These are phyloP conservation scores for Sebastes oblongus DNA, from an alignment of 2,797 vertebrate genomes.

Conservation along the genomic window DNA sequence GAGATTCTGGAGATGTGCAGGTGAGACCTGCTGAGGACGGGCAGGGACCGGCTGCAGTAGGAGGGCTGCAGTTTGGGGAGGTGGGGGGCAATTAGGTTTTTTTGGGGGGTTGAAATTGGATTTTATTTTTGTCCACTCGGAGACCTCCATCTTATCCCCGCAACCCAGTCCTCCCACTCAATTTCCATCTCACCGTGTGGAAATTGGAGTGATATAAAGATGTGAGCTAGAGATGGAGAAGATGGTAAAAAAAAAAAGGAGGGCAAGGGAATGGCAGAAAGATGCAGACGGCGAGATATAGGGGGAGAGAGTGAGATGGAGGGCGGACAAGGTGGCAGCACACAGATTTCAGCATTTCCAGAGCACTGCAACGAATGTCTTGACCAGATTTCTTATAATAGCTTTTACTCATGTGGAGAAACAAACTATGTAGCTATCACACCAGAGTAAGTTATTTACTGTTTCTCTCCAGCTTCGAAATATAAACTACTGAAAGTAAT, in stretches of 20 bases:
- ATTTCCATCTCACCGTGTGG: conserved; percentile 78
- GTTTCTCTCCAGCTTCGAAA: conserved; percentile 14
- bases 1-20: conserved; percentile 62
- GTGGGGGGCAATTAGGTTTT: conserved; percentile 23
- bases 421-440: conserved; percentile 35
- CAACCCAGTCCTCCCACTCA: conserved; percentile 78
- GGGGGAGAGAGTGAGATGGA: conserved; percentile 52
- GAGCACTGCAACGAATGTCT: conserved; percentile 63
- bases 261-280: conserved; percentile 57
- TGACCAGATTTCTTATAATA: conserved; percentile 60
- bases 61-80: conserved; percentile 1
- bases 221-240: conserved; percentile 75
- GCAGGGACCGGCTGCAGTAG: conserved; percentile 5
- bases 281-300: conserved; percentile 68
- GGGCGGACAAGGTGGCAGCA: conserved; percentile 65
- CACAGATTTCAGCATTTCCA: conserved; percentile 69
- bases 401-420: conserved; percentile 52
- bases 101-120: conserved; percentile 69
- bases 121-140: conserved; percentile 80
- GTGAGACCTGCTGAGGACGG: conserved; percentile 37
- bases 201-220: conserved; percentile 84
- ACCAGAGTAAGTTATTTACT: conserved; percentile 40
- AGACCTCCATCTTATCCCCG: conserved; percentile 81
- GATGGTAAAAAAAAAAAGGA: conserved; percentile 51
- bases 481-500: neutral